Evolutionary conservation across 2,113 vertebrate genomes (phyloP).

Genomic region (Rhea americana): DNA sequence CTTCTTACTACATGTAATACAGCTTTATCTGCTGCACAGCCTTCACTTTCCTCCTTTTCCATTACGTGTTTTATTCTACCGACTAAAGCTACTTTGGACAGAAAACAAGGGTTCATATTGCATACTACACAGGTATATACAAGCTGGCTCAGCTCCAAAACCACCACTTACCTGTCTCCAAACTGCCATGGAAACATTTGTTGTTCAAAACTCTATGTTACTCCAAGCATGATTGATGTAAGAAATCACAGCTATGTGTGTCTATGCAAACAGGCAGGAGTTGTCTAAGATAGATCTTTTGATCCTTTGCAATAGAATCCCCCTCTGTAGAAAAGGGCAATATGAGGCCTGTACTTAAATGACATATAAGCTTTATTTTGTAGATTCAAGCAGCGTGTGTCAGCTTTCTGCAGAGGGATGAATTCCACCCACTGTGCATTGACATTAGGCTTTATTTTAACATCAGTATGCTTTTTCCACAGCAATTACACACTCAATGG

Average conservation of each 20-base stretch:
- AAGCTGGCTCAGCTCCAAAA: not conserved
- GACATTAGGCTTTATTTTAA: slow-evolving; percentile 8
- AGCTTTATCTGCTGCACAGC: not conserved
- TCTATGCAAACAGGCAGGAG: not conserved
- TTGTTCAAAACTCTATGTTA: not conserved
- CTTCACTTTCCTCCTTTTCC: not conserved
- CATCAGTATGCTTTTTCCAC: not conserved
- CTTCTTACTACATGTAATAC: not conserved
- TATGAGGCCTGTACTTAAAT: not conserved
- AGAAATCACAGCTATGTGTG: not conserved
- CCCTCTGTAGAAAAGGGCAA: not conserved
- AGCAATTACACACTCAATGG: not conserved
- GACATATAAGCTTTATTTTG: not conserved
- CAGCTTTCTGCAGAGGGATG: not conserved
- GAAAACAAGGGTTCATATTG: not conserved
- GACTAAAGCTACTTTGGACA: rapidly evolving
- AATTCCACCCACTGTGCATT: slow-evolving; percentile 2
- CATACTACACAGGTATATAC: not conserved
- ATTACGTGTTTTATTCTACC: not conserved
- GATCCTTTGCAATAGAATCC: not conserved
- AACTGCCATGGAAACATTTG: not conserved
- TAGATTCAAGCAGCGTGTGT: not conserved
- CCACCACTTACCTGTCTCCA: not conserved
- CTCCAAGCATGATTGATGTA: not conserved
- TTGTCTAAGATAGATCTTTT: not conserved